phyloP scores from a whole-genome alignment of 2,113 vertebrate species.

The Cinclus cinclus region DNA sequence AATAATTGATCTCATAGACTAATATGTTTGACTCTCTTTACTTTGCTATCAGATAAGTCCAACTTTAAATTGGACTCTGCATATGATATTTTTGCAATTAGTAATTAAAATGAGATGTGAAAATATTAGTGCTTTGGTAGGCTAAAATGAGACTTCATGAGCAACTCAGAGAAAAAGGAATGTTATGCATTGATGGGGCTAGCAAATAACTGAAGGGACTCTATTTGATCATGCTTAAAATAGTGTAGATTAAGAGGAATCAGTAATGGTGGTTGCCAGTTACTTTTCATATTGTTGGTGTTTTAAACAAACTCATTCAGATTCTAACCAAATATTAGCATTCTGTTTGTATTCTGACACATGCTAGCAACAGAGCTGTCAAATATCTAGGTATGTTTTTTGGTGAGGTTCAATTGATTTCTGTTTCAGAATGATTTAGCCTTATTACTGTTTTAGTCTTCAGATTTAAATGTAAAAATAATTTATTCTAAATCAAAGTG shows the following conservation, averaged over 20 bases:
- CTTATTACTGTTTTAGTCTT: constrained; percentile 8
- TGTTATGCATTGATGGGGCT: not conserved
- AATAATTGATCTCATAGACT: not conserved
- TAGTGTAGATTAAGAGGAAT: not conserved
- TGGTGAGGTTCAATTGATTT: not conserved
- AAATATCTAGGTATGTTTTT: constrained; percentile 3
- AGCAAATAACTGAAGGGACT: not conserved
- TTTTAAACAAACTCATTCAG: not conserved
- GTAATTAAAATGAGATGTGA: not conserved
- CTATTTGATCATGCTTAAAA: not conserved
- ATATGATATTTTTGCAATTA: not conserved
- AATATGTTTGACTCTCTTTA: not conserved
- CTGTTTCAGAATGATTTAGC: constrained; percentile 5
- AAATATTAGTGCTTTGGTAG: not conserved
- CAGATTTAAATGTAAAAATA: constrained; percentile 32
- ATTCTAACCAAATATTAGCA: constrained; percentile 26
- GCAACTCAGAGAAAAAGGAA: not conserved
- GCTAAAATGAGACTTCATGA: constrained; percentile 1
- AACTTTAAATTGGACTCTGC: not conserved
- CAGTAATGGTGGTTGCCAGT: not conserved
- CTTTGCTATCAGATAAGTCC: not conserved
- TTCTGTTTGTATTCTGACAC: constrained; percentile 11
- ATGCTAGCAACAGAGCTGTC: constrained; percentile 20
- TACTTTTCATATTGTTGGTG: not conserved
- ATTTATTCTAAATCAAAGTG: constrained; percentile 46